A percentile compares a stretch with the other conserved stretches of the same genome.
phyloP scores from a whole-genome alignment of 2,797 vertebrate species.

The Hyperoplus immaculatus region DNA sequence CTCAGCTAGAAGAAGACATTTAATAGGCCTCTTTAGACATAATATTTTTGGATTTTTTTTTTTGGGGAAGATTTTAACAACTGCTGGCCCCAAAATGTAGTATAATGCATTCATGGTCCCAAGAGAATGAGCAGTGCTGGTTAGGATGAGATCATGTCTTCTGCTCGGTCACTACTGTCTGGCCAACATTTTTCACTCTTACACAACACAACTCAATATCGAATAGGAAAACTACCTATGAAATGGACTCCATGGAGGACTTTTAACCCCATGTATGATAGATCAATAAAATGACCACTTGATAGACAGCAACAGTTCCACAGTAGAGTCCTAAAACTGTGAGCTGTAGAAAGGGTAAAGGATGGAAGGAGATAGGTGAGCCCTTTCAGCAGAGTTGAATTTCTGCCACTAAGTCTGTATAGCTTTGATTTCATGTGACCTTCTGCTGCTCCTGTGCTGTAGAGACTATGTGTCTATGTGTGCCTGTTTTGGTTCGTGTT shows the following conservation, averaged over 20 bases:
- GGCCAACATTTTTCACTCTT: not conserved
- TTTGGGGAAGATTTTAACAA: not conserved
- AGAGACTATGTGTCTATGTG: slow-evolving; percentile 35
- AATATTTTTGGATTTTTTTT: not conserved
- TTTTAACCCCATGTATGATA: too few species aligned
- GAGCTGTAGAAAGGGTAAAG: not conserved
- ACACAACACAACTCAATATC: not conserved
- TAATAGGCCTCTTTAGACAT: not conserved
- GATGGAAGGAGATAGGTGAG: slow-evolving; percentile 15
- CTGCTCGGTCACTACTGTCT: not conserved
- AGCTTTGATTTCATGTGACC: slow-evolving; percentile 70
- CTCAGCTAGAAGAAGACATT: not conserved
- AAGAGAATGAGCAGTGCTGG: not conserved
- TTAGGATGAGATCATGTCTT: not conserved
- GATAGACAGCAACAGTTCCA: slow-evolving; percentile 10
- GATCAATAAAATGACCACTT: not conserved
- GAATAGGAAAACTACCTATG: not conserved
- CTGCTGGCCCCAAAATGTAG: not conserved
- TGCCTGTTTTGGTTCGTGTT: slow-evolving; percentile 61
- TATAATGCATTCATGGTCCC: not conserved
- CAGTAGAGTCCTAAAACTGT: slow-evolving; percentile 1
- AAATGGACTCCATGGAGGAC: not conserved
- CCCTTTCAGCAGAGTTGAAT: slow-evolving; percentile 27
- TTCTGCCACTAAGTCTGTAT: slow-evolving; percentile 43
- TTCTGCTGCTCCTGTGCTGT: slow-evolving; percentile 46